Base-by-base conservation (phyloP, 2,888 invertebrate genomes). In the Catotricha subobsoleta region DNA sequence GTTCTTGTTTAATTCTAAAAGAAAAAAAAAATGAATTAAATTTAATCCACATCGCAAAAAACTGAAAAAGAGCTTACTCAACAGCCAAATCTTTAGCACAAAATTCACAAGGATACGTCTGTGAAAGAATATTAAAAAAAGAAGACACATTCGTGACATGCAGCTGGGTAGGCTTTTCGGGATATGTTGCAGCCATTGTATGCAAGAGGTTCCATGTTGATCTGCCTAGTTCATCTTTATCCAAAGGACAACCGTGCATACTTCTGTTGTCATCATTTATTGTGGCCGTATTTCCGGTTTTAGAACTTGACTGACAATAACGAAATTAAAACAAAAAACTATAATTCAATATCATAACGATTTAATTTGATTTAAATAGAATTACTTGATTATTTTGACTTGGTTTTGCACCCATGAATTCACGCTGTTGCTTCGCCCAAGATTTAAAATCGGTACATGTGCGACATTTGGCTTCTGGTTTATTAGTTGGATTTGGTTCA, bases 181-280 rank as follows among this genome's bases (percentile, higher is more conserved):
- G 92, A 64, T 80, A 98, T 58, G 90, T 86, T 0, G 92, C 87
- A 3, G 91, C 92, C 77, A 97, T 91, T 0, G 97, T 87, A 57
- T 98, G 98, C 3, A 98, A 68, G 49, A 97, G 75, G 6, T 83
- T 77, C 98, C 98, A 98, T 3, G 95, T 83, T 39, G 74, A 72
- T 4, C 72, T 69, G 19, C 86, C 86, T 33, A 86, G 59, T 46
- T 77, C 75, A 45, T 79, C 75, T 54, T 76, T 83, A 53, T 83
- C 82, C 43, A 84, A 54, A 0, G 86, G 86, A 56, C 86, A 86
- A 50, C 81, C 75, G 12, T 43, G 39, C 16, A 20, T 39, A n/a
- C n/a, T 13, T 3, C 20, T 12, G 13, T 21, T 21, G 2, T n/a
- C 13, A 13, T 34, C 34, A n/a, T 21, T 34, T 21, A 34, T 3